Base-by-base conservation (phyloP, 2,113 vertebrate species). In the Phainopepla nitens region DNA sequence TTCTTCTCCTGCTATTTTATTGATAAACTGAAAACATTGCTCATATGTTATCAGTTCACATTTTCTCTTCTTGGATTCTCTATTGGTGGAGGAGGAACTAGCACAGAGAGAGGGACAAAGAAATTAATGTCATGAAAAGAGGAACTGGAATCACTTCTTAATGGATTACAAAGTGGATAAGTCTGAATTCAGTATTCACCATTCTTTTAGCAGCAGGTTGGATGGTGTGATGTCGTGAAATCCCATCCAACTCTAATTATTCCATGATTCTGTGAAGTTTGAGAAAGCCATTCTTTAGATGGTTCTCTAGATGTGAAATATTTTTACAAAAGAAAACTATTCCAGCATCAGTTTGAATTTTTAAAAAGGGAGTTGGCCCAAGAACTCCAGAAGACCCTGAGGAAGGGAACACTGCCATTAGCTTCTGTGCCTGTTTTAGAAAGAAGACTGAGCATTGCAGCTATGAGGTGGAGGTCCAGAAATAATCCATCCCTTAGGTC, bases 331-430 rank as follows among this genome's bases (percentile, higher is more conserved):
- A 33, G 39, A 64, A 53, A 39, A 20, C 6, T 2, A 27, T 6
- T 20, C 7, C 24, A 70, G 9, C 3, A 35, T 61, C 18, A 39
- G 1, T 71, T 24, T 58, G 14, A 11, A 5, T 35, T 82, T 92
- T 56, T 33, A n/a, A 29, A 53, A 61, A 35, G 24, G n/a, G 9
- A 47, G 3, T 16, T 82, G 25, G 3, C 17, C 35, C 21, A 35
- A 73, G 44, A 87, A 8, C 11, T 28, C 20, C 18, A 42, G 22
- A 80, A 57, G 22, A 56, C 7, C 13, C 35, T 51, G 35, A 64
- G n/a, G 25, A 80, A 69, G 7, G 27, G 18, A 64, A 19, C 6
- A 3, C 33, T 66, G 3, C 15, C 1, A 0, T 54, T 79, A 39
- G 2, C 21, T 76, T 82, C 53, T 76, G 7, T 69, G 66, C 17